Evolutionary conservation across 1,140 invertebrate genomes (phyloP).

Genomic region (Drosophila paulistorum): DNA sequence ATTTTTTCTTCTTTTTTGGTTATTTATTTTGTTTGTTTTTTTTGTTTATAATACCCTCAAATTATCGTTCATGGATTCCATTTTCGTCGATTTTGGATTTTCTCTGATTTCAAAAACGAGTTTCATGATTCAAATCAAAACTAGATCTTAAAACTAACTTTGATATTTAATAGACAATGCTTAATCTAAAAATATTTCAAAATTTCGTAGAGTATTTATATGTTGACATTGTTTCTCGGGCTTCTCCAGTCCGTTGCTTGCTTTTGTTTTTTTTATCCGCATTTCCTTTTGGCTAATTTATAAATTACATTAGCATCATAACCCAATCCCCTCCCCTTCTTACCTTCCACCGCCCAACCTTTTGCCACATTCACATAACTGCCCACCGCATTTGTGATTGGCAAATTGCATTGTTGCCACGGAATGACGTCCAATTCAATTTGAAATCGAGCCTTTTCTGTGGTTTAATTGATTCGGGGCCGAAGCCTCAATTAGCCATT

Average conservation of each 20-base stretch:
- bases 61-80: neutral
- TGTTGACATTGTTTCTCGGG: neutral
- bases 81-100: too few species aligned
- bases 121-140: too few species aligned
- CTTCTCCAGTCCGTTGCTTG: slow-evolving; percentile 9
- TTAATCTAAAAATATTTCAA: too few species aligned
- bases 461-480: slow-evolving; percentile 8
- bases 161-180: too few species aligned
- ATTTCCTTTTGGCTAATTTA: slow-evolving; percentile 55
- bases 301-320: slow-evolving; percentile 68
- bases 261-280: neutral
- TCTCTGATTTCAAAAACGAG: too few species aligned
- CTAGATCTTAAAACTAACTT: too few species aligned
- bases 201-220: neutral
- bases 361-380: neutral
- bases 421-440: slow-evolving; percentile 37
- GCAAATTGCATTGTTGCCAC: slow-evolving; percentile 50
- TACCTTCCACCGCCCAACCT: neutral
- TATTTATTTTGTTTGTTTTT: neutral
- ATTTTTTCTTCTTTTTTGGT: slow-evolving; percentile 32
- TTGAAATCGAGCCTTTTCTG: slow-evolving; percentile 6
- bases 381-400: slow-evolving; percentile 36
- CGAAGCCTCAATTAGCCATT: slow-evolving; percentile 8
- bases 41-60: neutral
- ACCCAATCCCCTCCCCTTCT: neutral